Conservation (phyloP, 2,888 invertebrate species). For the Orchesella flavescens region DNA sequence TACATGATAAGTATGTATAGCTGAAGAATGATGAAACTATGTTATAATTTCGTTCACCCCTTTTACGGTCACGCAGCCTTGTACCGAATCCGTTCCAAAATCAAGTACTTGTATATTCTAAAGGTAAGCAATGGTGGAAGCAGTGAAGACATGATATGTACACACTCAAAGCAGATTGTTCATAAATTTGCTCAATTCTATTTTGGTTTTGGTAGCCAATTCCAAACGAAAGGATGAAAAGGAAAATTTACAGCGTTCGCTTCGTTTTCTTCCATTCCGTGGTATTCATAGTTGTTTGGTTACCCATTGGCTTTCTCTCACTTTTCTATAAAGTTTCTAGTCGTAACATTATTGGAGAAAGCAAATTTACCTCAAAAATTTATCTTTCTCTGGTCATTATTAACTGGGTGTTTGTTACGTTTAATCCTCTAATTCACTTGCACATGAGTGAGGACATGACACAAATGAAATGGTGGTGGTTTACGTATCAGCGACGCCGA, state of each 20-base stretch:
- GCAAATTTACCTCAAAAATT: not conserved
- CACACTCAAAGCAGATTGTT: too few relatives aligned
- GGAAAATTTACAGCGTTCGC: not conserved
- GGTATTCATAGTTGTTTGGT: constrained; percentile 2
- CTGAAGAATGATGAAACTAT: too few relatives aligned
- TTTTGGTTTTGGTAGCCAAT: not conserved
- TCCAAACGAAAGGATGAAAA: constrained; percentile 17
- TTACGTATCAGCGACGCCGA: too few relatives aligned
- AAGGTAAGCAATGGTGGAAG: not conserved
- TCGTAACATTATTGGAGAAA: not conserved
- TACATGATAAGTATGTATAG: not conserved
- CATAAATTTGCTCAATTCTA: not conserved
- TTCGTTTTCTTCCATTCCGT: not conserved
- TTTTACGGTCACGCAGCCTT: too few relatives aligned
- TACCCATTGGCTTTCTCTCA: not conserved
- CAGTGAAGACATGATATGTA: not conserved
- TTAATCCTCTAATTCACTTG: not conserved
- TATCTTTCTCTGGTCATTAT: not conserved
- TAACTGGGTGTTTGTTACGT: not conserved
- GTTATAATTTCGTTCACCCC: too few relatives aligned
- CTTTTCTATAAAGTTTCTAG: not conserved
- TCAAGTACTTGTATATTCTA: not conserved
- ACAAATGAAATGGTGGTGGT: not conserved
- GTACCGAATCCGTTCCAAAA: constrained; percentile 8
- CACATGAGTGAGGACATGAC: not conserved